phyloP scores from a whole-genome alignment of 2,888 invertebrate species.

The Atethmia centrago region DNA sequence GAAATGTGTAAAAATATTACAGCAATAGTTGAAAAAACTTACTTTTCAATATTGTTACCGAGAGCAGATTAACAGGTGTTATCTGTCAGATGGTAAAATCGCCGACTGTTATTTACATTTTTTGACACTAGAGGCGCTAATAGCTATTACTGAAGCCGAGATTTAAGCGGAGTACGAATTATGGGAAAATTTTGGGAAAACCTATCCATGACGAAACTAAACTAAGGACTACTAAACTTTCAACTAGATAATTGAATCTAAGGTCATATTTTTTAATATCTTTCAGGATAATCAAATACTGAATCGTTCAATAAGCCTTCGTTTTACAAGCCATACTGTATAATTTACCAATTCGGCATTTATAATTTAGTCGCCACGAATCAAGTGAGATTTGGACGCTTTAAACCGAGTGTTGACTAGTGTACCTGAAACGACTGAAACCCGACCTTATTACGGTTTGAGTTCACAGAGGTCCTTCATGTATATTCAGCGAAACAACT shows the following conservation, averaged over 20 bases:
- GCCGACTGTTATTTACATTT: too few species aligned
- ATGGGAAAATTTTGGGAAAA: not conserved
- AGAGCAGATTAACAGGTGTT: too few species aligned
- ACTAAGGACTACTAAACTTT: not conserved
- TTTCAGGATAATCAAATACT: not conserved
- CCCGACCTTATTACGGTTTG: constrained; percentile 8
- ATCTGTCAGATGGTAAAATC: too few species aligned
- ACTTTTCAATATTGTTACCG: too few species aligned
- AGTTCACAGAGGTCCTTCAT: constrained; percentile 2
- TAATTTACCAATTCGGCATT: not conserved
- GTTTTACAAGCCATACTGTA: constrained; percentile 3
- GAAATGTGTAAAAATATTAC: too few species aligned
- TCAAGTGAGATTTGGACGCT: not conserved
- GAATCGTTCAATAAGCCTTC: not conserved
- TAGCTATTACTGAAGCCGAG: too few species aligned
- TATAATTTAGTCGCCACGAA: not conserved
- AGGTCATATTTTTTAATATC: not conserved
- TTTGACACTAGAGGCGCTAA: too few species aligned
- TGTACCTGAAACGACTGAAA: constrained; percentile 1
- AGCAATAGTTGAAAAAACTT: too few species aligned
- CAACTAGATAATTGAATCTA: not conserved
- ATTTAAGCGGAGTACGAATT: too few species aligned
- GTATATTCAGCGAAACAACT: constrained; percentile 10
- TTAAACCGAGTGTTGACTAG: not conserved
- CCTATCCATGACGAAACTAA: not conserved